Evolutionary conservation across 2,888 invertebrate species (phyloP).

Genomic region (Sisyra terminalis): DNA sequence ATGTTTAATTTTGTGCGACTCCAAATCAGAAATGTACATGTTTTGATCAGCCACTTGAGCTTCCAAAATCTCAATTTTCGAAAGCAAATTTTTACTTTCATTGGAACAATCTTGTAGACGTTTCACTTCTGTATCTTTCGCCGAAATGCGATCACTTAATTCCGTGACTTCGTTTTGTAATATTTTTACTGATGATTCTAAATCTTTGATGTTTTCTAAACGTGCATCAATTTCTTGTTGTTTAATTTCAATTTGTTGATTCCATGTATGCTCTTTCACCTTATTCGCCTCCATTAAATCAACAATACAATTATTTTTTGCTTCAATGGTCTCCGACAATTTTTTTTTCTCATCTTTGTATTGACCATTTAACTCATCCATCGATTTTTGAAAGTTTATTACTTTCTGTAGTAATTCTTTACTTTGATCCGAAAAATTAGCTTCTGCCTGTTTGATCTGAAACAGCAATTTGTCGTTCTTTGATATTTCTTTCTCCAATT

Average conservation of each 20-base stretch:
- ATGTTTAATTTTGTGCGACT: neutral
- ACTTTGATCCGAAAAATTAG: constrained; percentile 19
- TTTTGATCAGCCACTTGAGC: constrained; percentile 24
- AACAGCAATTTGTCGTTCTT: constrained; percentile 10
- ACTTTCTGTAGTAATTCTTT: constrained; percentile 13
- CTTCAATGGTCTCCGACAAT: too few relatives aligned
- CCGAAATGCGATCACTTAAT: constrained; percentile 15
- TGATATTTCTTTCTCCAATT: constrained; percentile 1
- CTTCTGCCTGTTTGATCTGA: constrained; percentile 20
- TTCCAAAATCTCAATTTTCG: constrained; percentile 13
- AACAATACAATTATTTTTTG: too few relatives aligned
- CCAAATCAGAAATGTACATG: constrained; percentile 18
- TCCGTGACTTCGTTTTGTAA: constrained; percentile 12
- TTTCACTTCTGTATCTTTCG: constrained; percentile 15
- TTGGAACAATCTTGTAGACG: constrained; percentile 8
- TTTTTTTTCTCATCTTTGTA: too few relatives aligned
- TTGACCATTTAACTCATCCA: too few relatives aligned
- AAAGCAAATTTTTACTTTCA: constrained; percentile 13
- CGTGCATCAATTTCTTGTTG: constrained; percentile 10
- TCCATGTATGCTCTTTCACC: constrained; percentile 19
- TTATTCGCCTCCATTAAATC: constrained; percentile 7
- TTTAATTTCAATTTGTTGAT: constrained; percentile 20
- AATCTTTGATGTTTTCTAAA: too few relatives aligned
- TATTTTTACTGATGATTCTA: too few relatives aligned
- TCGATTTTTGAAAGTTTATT: too few relatives aligned